phyloP scores from a whole-genome alignment of 2,797 vertebrate species.

The Ispidina lecontei region DNA sequence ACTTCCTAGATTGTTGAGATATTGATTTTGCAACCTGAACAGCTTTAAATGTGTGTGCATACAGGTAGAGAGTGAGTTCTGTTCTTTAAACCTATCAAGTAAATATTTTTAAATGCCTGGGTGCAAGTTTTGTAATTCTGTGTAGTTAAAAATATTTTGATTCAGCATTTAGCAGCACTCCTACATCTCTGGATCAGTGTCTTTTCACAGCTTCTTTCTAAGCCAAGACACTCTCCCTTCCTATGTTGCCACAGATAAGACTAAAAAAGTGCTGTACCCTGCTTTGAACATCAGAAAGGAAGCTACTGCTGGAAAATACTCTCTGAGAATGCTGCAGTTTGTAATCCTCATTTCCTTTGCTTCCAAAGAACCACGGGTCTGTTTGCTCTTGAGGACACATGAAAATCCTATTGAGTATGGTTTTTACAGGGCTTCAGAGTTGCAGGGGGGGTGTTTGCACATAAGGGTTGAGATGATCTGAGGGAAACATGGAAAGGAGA shows the following conservation, averaged over 20 bases:
- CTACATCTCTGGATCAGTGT: background rate
- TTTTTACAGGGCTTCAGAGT: background rate
- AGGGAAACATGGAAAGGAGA: background rate
- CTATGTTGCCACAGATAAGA: background rate
- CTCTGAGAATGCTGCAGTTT: background rate
- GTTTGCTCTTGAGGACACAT: background rate
- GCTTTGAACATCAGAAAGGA: background rate
- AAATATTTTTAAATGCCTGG: background rate
- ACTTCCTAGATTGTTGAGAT: background rate
- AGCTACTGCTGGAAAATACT: background rate
- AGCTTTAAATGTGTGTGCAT: background rate
- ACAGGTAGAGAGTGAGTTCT: background rate
- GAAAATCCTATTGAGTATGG: background rate
- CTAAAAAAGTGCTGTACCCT: background rate
- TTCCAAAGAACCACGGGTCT: background rate
- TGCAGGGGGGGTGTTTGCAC: background rate
- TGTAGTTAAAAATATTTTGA: background rate
- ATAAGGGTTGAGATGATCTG: background rate
- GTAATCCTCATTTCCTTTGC: background rate
- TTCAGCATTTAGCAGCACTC: background rate
- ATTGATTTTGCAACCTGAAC: background rate
- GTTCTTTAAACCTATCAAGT: rapidly evolving
- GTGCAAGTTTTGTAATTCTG: background rate
- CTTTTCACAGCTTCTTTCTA: background rate
- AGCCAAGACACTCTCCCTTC: background rate